phyloP scores from a whole-genome alignment of 2,888 invertebrate species.

The Drosophila leonis region DNA sequence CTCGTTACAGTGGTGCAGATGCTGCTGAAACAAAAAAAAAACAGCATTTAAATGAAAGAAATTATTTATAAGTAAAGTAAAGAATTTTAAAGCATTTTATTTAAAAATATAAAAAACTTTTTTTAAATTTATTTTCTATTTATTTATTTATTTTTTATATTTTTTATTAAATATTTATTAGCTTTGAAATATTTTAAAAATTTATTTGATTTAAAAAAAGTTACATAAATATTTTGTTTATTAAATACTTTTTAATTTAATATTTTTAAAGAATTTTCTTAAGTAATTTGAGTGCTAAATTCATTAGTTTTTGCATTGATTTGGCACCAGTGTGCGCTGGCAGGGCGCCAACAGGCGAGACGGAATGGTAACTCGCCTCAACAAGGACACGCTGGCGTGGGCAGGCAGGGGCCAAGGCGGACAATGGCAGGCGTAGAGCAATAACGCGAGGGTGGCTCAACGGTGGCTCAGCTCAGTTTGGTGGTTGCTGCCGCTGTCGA shows the following conservation, averaged over 20 bases:
- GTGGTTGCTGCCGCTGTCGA: constrained; percentile 61
- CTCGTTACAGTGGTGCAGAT: constrained; percentile 30
- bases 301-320: background rate
- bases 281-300: background rate
- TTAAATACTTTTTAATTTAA: background rate
- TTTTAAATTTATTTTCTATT: background rate
- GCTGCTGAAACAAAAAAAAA: background rate
- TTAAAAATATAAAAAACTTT: background rate
- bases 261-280: background rate
- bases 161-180: too few relatives aligned
- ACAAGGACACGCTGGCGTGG: constrained; percentile 31
- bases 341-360: constrained; percentile 62
- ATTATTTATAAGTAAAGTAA: background rate
- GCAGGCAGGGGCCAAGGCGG: constrained; percentile 23
- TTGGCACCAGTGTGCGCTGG: constrained; percentile 56
- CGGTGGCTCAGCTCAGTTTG: constrained; percentile 59
- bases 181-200: too few relatives aligned
- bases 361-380: constrained; percentile 44
- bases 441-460: constrained; percentile 77
- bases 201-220: too few relatives aligned
- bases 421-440: constrained; percentile 71
- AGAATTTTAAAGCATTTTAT: background rate
- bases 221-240: background rate
- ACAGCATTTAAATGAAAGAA: too few relatives aligned
- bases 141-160: too few relatives aligned